Percentiles rank a stretch among this genome's conserved stretches.
Conservation (phyloP, 2,113 vertebrate species). For the Cavia aperea region DNA sequence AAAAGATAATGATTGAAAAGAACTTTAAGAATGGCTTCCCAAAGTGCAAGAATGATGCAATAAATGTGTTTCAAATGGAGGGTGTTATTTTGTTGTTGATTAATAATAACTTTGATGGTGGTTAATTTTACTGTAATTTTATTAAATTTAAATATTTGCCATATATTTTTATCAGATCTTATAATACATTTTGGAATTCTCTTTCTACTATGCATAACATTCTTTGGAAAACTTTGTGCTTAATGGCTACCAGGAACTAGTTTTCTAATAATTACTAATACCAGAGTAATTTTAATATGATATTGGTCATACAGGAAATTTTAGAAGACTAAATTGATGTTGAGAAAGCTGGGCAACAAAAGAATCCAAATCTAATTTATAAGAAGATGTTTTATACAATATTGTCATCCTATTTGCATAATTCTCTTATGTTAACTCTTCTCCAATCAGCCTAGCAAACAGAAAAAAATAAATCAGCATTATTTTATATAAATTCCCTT, state of each 20-base stretch:
- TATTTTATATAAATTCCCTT: not conserved
- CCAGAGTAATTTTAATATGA: not conserved
- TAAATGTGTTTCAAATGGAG: not conserved
- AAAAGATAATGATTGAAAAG: not conserved
- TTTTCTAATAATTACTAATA: not conserved
- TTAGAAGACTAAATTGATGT: not conserved
- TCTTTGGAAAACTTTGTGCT: not conserved
- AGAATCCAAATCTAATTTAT: not conserved
- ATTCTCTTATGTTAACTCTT: not conserved
- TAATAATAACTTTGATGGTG: not conserved
- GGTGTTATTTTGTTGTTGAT: not conserved
- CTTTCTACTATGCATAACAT: not conserved
- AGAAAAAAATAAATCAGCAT: not conserved
- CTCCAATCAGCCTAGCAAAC: not conserved
- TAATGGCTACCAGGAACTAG: not conserved
- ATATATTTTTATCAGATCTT: not conserved
- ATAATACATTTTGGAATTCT: not conserved
- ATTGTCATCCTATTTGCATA: not conserved
- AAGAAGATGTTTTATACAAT: not conserved
- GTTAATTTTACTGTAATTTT: not conserved
- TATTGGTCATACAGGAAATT: not conserved
- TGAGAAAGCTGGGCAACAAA: not conserved
- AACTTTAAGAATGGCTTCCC: not conserved
- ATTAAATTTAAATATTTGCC: not conserved
- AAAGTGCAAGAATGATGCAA: not conserved